phyloP scores from a whole-genome alignment of 2,797 vertebrate genomes.

The Pseudotriccus pelzelni region DNA sequence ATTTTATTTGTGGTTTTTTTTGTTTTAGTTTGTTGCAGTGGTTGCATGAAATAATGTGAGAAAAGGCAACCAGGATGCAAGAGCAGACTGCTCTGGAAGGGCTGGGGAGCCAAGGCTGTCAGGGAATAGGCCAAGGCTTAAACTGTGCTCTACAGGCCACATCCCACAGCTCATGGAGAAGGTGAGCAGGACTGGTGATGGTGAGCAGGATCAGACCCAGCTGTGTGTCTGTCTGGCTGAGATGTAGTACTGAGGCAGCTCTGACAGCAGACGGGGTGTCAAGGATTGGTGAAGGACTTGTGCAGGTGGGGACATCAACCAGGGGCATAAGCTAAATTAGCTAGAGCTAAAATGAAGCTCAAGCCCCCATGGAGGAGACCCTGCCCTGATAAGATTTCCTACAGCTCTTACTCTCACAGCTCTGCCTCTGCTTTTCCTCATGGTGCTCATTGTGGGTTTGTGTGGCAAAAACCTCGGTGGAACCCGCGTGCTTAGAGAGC shows the following conservation, averaged over 20 bases:
- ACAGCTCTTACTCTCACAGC: background rate
- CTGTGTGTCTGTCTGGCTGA: background rate
- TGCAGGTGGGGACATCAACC: no score
- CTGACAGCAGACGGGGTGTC: accelerated
- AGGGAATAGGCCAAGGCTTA: no score
- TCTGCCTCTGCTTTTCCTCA: accelerated
- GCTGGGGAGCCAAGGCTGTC: background rate
- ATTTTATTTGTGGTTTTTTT: background rate
- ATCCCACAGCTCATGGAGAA: background rate
- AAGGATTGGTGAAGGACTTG: accelerated
- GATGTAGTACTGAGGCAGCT: background rate
- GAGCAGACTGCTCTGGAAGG: background rate
- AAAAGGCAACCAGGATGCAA: background rate
- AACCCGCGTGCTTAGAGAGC: background rate
- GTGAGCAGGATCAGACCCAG: background rate
- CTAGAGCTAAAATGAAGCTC: background rate
- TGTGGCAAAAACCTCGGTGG: background rate
- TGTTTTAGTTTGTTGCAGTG: background rate
- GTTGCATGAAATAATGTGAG: background rate
- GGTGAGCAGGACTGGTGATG: background rate
- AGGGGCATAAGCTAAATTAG: background rate
- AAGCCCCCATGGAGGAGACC: background rate
- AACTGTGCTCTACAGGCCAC: accelerated
- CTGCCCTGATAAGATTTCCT: background rate
- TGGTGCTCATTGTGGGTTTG: accelerated